Evolutionary conservation across 2,888 invertebrate genomes (phyloP), one percentile per base, ranked within the genome.

Genomic region (Nomada ferruginata): DNA sequence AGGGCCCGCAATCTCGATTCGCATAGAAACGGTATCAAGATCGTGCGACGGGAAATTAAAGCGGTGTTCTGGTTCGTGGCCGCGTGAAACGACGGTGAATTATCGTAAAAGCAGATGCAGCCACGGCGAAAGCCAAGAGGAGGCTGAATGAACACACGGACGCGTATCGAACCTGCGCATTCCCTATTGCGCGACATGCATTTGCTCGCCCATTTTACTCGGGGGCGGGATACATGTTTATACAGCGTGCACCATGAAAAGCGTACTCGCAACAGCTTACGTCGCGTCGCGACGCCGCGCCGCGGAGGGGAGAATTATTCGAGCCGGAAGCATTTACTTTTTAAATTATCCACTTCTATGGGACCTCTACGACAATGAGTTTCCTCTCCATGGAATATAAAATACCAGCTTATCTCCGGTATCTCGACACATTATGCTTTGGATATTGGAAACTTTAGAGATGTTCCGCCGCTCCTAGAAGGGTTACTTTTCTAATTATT

Each of bases 171-270:
- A 83, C 83, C 82, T 83, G 83, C 83, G 83, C 83, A 63, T 68
- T 69, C 82, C 83, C 82, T 78, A 83, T 83, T 83, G 83, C 83
- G 83, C 83, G 83, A 83, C 83, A 83, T 83, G 83, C 82, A 83
- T 78, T 82, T 15, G 82, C 73, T 83, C 83, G 78, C 82, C 83
- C 82, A 83, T 83, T 83, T 83, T 75, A 69, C 78, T 69, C 73
- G 77, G 55, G 73, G 68, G 68, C 70, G 82, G 72, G 66, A 64
- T 82, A 55, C 78, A 83, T 68, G 78, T 83, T 82, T 83, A 78
- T 79, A 83, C 78, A 76, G 77, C 66, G 65, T 73, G 81, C 77
- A 66, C 61, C 73, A 73, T 59, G 77, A 66, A 77, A 57, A 77
- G 65, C 77, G 66, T 82, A 71, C 79, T 69, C 65, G 65, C 52